phyloP scores from a whole-genome alignment of 1,140 invertebrate species.

The Drosophila seguyi region DNA sequence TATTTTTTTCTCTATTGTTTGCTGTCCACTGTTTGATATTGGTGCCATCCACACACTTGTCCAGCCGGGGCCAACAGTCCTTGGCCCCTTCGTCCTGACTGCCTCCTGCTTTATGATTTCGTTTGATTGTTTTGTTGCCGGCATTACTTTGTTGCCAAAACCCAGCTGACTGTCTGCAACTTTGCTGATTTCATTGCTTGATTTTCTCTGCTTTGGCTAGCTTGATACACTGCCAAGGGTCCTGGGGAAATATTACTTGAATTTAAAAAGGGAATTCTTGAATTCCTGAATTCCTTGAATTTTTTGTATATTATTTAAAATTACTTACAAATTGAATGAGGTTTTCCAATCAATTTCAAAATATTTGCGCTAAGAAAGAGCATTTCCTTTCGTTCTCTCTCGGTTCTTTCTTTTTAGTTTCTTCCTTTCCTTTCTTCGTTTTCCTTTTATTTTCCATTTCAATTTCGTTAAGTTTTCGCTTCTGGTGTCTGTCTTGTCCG shows the following conservation, averaged over 20 bases:
- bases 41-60: slow-evolving; percentile 35
- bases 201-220: slow-evolving; percentile 28
- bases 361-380: background rate
- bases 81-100: background rate
- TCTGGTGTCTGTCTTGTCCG: slow-evolving; percentile 20
- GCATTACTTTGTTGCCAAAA: slow-evolving; percentile 32
- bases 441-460: slow-evolving; percentile 55
- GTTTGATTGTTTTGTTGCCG: slow-evolving; percentile 51
- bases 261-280: background rate
- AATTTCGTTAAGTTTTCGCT: slow-evolving; percentile 58
- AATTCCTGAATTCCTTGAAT: background rate
- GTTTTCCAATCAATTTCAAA: background rate
- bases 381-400: background rate
- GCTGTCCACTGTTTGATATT: slow-evolving; percentile 22
- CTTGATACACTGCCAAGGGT: slow-evolving; percentile 12
- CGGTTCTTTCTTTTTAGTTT: background rate
- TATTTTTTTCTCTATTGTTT: slow-evolving; percentile 21
- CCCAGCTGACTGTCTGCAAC: slow-evolving; percentile 65
- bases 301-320: background rate
- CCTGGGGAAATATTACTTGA: background rate
- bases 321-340: background rate
- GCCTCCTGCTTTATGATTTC: slow-evolving; percentile 47
- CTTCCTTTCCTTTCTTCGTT: slow-evolving; percentile 6
- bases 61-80: slow-evolving; percentile 3
- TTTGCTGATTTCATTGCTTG: slow-evolving; percentile 68